Evolutionary conservation across 2,113 vertebrate species (phyloP).

Genomic region (Rhombomys opimus): DNA sequence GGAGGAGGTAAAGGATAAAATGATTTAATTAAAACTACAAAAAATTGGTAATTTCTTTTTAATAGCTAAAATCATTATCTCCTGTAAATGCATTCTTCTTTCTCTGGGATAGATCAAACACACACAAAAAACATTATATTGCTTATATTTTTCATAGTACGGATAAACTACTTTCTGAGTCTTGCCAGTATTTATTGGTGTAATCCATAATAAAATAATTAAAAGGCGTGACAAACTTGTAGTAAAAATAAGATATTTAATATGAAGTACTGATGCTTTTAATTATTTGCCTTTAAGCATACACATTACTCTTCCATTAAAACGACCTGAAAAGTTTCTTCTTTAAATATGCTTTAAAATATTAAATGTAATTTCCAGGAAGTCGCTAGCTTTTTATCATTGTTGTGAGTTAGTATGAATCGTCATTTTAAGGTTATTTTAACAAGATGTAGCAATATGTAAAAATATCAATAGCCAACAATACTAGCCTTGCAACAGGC

Average conservation of each 20-base stretch:
- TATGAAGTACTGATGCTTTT: background rate
- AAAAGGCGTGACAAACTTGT: background rate
- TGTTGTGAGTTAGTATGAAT: background rate
- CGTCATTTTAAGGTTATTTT: background rate
- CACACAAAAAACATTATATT: background rate
- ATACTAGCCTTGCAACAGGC: background rate
- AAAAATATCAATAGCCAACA: background rate
- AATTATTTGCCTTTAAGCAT: background rate
- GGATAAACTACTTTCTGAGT: conserved; percentile 10
- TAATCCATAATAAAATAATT: conserved; percentile 6
- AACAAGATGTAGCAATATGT: background rate
- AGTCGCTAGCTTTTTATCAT: background rate
- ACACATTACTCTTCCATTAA: conserved; percentile 3
- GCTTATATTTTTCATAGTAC: background rate
- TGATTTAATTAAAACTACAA: conserved; percentile 33
- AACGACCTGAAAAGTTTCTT: background rate
- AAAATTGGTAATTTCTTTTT: conserved; percentile 52
- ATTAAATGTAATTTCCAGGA: conserved; percentile 13
- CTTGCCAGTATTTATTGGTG: background rate
- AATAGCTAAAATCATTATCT: background rate
- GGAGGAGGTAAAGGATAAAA: conserved; percentile 36
- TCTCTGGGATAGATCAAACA: background rate
- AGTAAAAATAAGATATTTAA: background rate
- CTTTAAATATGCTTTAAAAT: conserved; percentile 23
- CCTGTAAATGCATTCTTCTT: background rate